Percentiles rank a stretch among this genome's conserved stretches.
These are phyloP conservation scores for Dicyrtomina minuta DNA, from an alignment of 2,888 invertebrate genomes.

Conservation along the genomic window DNA sequence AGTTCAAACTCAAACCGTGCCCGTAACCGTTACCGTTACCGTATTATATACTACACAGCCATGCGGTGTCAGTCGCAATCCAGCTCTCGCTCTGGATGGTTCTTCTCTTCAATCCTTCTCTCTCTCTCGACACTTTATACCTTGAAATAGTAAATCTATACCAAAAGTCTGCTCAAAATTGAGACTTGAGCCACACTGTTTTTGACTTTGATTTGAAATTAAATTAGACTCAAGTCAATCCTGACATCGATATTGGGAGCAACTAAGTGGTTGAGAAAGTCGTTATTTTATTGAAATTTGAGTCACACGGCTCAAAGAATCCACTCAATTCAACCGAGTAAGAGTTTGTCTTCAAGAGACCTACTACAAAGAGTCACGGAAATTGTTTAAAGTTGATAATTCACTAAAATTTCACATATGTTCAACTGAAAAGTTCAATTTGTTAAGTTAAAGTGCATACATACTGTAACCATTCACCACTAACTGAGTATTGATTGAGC, in stretches of 20 bases:
- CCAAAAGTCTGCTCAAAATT: neutral
- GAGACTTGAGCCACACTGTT: neutral
- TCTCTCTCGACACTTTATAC: neutral
- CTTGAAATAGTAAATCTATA: neutral
- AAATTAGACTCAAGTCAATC: too few relatives aligned
- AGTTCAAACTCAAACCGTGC: too few relatives aligned
- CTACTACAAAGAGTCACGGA: too few relatives aligned
- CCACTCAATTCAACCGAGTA: too few relatives aligned
- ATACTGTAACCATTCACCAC: neutral
- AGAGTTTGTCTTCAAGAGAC: too few relatives aligned
- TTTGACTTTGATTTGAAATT: too few relatives aligned
- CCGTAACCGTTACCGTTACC: neutral
- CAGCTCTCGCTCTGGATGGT: slow-evolving; percentile 26
- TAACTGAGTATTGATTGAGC: neutral
- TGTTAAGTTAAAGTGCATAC: neutral
- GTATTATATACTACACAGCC: neutral
- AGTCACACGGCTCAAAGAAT: too few relatives aligned
- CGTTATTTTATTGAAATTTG: too few relatives aligned
- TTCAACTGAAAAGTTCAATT: neutral
- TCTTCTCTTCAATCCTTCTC: neutral
- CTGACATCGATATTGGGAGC: too few relatives aligned
- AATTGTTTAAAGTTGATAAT: too few relatives aligned
- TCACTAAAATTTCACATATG: too few relatives aligned
- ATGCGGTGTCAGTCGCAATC: slow-evolving; percentile 25
- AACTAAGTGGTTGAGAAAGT: too few relatives aligned